These are phyloP conservation scores for Mycalesis mineus DNA, from an alignment of 2,888 invertebrate genomes.

Conservation along the genomic window DNA sequence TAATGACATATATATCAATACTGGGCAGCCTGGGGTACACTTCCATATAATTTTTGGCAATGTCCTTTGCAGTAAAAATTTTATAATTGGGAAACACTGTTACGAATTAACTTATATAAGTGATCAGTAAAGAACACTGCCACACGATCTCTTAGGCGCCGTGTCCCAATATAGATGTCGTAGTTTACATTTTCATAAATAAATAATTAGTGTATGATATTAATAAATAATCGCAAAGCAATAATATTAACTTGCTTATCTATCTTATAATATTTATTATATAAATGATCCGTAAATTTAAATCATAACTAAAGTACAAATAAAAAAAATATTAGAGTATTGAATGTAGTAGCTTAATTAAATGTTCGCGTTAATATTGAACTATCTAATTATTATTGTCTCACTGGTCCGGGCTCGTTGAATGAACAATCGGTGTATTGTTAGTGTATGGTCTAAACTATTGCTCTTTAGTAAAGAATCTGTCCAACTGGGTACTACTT, in stretches of 20 bases:
- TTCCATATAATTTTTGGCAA: no score
- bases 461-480: slow-evolving; percentile 2
- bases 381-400: slow-evolving; percentile 32
- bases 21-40: no score
- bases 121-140: slow-evolving; percentile 3
- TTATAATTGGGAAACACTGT: background rate
- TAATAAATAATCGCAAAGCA: background rate
- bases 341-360: slow-evolving; percentile 4
- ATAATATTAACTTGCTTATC: background rate
- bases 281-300: background rate
- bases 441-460: slow-evolving; percentile 12
- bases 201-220: background rate
- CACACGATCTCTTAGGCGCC: slow-evolving; percentile 6
- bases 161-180: background rate
- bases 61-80: no score
- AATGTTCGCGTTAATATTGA: background rate
- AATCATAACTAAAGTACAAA: slow-evolving; percentile 12
- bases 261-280: background rate
- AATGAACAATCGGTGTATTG: slow-evolving; percentile 17
- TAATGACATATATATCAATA: no score
- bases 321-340: background rate
- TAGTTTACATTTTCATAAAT: background rate
- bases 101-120: background rate
- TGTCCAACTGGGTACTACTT: background rate
- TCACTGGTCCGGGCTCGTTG: slow-evolving; percentile 44